Evolutionary conservation across 2,113 vertebrate genomes (phyloP), one percentile per base, ranked within the genome.

Genomic region (Psophia crepitans): DNA sequence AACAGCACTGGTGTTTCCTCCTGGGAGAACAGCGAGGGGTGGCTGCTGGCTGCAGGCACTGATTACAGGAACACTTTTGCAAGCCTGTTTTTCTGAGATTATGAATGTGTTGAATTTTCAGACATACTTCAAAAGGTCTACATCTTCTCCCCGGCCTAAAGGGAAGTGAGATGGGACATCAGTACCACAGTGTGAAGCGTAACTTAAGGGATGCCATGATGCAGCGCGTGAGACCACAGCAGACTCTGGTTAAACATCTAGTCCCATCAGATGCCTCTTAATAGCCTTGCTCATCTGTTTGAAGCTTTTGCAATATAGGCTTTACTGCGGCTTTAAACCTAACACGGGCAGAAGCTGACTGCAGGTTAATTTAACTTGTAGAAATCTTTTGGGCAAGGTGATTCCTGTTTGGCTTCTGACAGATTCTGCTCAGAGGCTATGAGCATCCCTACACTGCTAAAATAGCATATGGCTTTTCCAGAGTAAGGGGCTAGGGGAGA

Each of bases 351-450:
- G 60, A 77, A 95, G 14, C 65, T 75, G 37, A 63, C 39, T 64
- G 43, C 28, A 81, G 48, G 20, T 71, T 89, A 86, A 82, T 95
- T 94, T 95, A 66, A 84, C 80, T 78, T 75, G 35, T 44, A 68
- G 64, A 94, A 94, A 23, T 74, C 44, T 93, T 87, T 68, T 60
- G 65, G 57, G 32, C n/a, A 78, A 92, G 53, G 53, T 66, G 51
- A 70, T 82, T 78, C 56, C 43, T 89, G 39, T 89, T 78, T 76
- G 69, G 28, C 13, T 96, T 89, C 93, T 96, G 65, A 44, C 65
- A 89, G 77, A n/a, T 74, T 78, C 76, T 79, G 33, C 19, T 71
- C 20, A 58, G 48, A 81, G 77, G 33, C 57, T 63, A 27, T 37
- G 46, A 92, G 51, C 46, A 48, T 84, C 27, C 81, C 60, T n/a